Evolutionary conservation across 1,140 invertebrate species (phyloP).

Genomic region (Drosophila santomea): DNA sequence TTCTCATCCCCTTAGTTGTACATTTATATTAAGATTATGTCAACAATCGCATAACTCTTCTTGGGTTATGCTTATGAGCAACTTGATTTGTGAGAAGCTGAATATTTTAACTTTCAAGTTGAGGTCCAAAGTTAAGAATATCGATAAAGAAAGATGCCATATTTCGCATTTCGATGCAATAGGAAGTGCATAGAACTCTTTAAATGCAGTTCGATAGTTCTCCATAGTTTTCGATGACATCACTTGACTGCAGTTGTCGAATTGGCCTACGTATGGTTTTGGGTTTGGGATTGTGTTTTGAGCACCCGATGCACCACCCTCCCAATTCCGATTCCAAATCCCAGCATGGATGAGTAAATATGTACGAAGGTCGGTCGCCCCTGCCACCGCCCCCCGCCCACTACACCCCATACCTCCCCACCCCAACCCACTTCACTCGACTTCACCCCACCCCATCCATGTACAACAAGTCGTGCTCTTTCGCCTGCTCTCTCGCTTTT

Average conservation of each 20-base stretch:
- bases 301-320: slow-evolving; percentile 13
- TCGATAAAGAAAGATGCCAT: too few species aligned
- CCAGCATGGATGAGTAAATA: slow-evolving; percentile 71
- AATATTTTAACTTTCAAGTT: not conserved
- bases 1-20: too few species aligned
- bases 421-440: slow-evolving; percentile 32
- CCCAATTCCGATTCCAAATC: slow-evolving; percentile 43
- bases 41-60: too few species aligned
- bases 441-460: slow-evolving; percentile 43
- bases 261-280: slow-evolving; percentile 43
- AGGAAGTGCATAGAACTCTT: slow-evolving; percentile 1
- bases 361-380: slow-evolving; percentile 46
- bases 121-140: too few species aligned
- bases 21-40: too few species aligned
- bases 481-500: slow-evolving; percentile 50
- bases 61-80: too few species aligned
- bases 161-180: slow-evolving; percentile 8
- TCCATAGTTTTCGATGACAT: slow-evolving; percentile 34
- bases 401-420: slow-evolving; percentile 34
- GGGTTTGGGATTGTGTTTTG: slow-evolving; percentile 43
- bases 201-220: slow-evolving; percentile 36
- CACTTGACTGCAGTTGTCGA: slow-evolving; percentile 35
- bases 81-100: too few species aligned
- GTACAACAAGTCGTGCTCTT: slow-evolving; percentile 65
- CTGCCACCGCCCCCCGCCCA: not conserved